Percentiles rank a stretch among this genome's conserved stretches.
Conservation (phyloP, 1,140 invertebrate species). For the Pinna nobilis region DNA sequence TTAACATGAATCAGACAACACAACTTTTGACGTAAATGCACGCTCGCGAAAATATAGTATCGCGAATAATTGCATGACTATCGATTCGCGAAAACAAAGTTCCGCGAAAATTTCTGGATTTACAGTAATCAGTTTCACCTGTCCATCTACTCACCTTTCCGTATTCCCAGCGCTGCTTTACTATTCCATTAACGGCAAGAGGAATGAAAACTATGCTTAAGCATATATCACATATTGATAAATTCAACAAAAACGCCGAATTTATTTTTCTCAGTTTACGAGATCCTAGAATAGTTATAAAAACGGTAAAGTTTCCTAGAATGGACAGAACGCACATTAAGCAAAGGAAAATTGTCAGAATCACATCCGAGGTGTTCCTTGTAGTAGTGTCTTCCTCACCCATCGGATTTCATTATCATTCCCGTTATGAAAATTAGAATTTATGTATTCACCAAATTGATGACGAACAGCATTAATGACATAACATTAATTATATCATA, state of each 20-base stretch:
- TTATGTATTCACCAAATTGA: too few species aligned
- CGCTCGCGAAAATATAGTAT: too few species aligned
- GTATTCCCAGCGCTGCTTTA: conserved; percentile 6
- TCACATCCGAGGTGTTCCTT: background rate
- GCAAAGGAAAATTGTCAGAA: background rate
- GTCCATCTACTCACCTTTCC: background rate
- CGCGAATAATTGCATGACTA: too few species aligned
- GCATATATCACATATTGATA: conserved; percentile 13
- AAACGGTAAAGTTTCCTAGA: conserved; percentile 8
- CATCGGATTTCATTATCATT: too few species aligned
- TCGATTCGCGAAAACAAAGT: background rate
- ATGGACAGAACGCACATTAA: conserved; percentile 13
- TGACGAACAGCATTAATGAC: too few species aligned
- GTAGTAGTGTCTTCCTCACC: too few species aligned
- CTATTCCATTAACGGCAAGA: background rate
- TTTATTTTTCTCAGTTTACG: conserved; percentile 7
- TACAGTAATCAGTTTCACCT: conserved; percentile 9
- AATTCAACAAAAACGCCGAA: conserved; percentile 22
- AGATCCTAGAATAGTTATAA: conserved; percentile 19
- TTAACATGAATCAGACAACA: too few species aligned
- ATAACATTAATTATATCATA: too few species aligned
- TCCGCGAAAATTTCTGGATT: background rate
- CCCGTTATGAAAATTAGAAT: too few species aligned
- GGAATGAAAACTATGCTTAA: too few species aligned
- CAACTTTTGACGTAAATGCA: too few species aligned